Conservation (phyloP, 2,888 invertebrate species). For the Eupithecia tripunctaria region DNA sequence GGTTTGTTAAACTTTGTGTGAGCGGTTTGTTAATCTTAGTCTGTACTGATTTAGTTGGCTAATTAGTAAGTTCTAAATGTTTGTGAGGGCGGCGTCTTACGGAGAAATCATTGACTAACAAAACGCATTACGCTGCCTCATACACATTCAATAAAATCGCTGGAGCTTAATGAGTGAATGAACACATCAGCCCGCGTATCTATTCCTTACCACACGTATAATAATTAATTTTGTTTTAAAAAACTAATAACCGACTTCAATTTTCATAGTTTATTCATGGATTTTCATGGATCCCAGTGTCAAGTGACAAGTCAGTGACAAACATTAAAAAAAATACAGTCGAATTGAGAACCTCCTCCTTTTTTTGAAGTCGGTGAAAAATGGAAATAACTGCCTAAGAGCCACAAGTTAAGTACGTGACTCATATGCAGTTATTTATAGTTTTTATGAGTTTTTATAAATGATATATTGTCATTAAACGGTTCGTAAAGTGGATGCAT, state of each 20-base stretch:
- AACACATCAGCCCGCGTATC: neutral
- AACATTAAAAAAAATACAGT: too few species aligned
- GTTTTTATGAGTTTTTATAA: neutral
- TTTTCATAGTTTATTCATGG: too few species aligned
- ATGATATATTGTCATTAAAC: neutral
- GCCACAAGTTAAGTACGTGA: neutral
- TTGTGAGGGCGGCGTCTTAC: constrained; percentile 39
- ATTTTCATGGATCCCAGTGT: too few species aligned
- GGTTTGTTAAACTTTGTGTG: neutral
- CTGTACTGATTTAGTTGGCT: constrained; percentile 32
- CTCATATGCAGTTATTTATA: neutral
- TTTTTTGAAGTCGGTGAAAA: too few species aligned
- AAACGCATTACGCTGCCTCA: constrained; percentile 44
- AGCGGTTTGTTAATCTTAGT: constrained; percentile 14
- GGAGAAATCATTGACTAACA: constrained; percentile 44
- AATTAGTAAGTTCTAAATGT: constrained; percentile 41
- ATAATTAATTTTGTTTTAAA: too few species aligned
- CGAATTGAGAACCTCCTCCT: too few species aligned
- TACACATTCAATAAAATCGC: constrained; percentile 43
- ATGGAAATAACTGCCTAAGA: neutral
- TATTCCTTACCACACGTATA: neutral
- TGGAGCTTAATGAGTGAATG: constrained; percentile 27
- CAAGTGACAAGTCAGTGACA: too few species aligned
- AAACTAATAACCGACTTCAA: too few species aligned
- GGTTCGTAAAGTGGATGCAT: neutral